Evolutionary conservation across 2,113 vertebrate genomes (phyloP), one percentile per base, ranked within the genome.

Genomic region (Potamarius usumacintae): DNA sequence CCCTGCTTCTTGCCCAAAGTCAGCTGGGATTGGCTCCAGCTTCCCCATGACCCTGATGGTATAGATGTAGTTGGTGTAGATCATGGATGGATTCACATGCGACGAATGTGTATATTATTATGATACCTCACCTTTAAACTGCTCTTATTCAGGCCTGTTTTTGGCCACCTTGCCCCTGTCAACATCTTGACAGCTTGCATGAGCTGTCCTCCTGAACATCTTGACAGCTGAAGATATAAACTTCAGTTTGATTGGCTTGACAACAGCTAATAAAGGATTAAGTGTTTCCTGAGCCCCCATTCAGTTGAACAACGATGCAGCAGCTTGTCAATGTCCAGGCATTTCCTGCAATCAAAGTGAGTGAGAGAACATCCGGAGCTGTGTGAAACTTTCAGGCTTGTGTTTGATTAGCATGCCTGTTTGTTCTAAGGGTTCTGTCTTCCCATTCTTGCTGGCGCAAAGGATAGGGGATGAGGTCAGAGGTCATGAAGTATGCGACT

Each of bases 301-400:
- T 92, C 89, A 86, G 88, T 89, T 88, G 89, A 93, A 94, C 93
- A 90, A 92, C 83, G 85, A 22, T 20, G 71, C 55, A 86, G 86
- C 88, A 92, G 88, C 90, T 90, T 93, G 91, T 89, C 87, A 90
- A 85, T 93, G 89, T 93, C 91, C 93, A 94, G 93, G 88, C 83
- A 86, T 81, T 90, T 90, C 92, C 92, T 71, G 83, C 25, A 76
- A 91, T 90, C 90, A 88, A 91, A 94, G 85, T 86, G 84, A 90
- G 92, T 90, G 90, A 88, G 81, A 30, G 81, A 72, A 60, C 25
- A 55, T 50, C 87, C 88, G 86, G 67, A 67, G 42, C 52, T 89
- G 88, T 89, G 86, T 62, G 2, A 80, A 87, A 80, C 83, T 55
- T 62, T 60, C 78, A 55, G 65, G 58, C 18, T 57, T 65, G 52